These are phyloP conservation scores for Zoanthus solanderi DNA, from an alignment of 92 coral and sea anemone species.

Conservation along the genomic window DNA sequence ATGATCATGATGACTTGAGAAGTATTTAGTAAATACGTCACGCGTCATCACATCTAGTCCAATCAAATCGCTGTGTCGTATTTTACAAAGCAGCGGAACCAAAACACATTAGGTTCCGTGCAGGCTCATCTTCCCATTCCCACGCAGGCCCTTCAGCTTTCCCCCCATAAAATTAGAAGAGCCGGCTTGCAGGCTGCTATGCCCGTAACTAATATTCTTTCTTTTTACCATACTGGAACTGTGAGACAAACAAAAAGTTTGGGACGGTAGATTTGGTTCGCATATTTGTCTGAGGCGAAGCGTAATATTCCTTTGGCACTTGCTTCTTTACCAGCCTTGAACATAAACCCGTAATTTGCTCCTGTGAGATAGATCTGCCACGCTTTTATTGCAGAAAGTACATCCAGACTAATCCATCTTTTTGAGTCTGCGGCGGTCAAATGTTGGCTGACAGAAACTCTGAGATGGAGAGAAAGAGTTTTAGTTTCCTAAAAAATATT, in stretches of 20 bases:
- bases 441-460: constrained; percentile 76
- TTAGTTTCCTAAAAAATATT: too few relatives aligned
- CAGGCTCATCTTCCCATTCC: too few relatives aligned
- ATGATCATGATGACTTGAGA: too few relatives aligned
- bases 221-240: constrained; percentile 78
- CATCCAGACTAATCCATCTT: constrained; percentile 79
- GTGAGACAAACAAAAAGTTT: constrained; percentile 78
- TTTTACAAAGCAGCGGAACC: too few relatives aligned
- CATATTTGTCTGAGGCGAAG: constrained; percentile 80
- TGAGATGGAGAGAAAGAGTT: background rate
- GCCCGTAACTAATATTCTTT: background rate
- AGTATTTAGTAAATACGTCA: too few relatives aligned
- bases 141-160: too few relatives aligned
- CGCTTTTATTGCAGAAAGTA: constrained; percentile 76
- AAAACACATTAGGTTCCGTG: too few relatives aligned
- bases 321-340: constrained; percentile 80
- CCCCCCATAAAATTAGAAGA: too few relatives aligned
- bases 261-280: constrained; percentile 71
- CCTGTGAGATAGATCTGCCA: constrained; percentile 87
- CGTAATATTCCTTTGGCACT: constrained; percentile 80
- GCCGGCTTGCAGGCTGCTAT: too few relatives aligned
- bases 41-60: too few relatives aligned
- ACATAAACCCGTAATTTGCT: constrained; percentile 92
- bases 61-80: too few relatives aligned
- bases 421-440: constrained; percentile 61